Percentiles rank a stretch among this genome's conserved stretches.
Conservation (phyloP, 2,888 invertebrate genomes). For the Erebia ligea region DNA sequence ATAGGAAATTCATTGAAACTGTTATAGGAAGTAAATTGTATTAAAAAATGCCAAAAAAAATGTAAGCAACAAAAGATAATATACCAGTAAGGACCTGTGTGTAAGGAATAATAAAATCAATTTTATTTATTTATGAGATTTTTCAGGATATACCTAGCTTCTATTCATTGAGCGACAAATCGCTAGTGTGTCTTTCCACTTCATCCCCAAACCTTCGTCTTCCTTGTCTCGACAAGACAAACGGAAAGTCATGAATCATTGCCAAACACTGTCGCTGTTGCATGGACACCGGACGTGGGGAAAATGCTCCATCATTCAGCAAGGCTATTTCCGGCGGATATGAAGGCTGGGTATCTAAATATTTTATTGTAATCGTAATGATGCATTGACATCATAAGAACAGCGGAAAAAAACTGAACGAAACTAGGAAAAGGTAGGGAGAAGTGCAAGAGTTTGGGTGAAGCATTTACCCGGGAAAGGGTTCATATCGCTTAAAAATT, state of each 20-base stretch:
- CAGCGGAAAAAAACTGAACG: not conserved
- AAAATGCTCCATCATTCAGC: slow-evolving; percentile 52
- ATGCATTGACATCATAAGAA: not conserved
- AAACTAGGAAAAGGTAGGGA: not conserved
- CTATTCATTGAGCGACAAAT: not conserved
- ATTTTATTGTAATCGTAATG: slow-evolving; percentile 12
- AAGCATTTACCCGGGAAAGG: no score
- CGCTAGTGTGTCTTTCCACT: slow-evolving; percentile 2
- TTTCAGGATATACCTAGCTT: not conserved
- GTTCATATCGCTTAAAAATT: no score
- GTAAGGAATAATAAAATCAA: no score
- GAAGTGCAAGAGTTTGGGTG: no score
- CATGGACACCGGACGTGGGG: slow-evolving; percentile 47
- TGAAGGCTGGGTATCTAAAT: slow-evolving; percentile 47
- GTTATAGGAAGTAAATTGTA: no score
- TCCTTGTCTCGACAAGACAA: slow-evolving; percentile 43
- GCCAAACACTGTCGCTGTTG: slow-evolving; percentile 46
- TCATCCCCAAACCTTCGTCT: slow-evolving; percentile 41
- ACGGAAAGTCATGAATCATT: slow-evolving; percentile 52
- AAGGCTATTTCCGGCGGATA: slow-evolving; percentile 50
- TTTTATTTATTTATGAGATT: no score
- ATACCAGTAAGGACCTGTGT: no score
- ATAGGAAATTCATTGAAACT: no score
- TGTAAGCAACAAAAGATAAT: no score
- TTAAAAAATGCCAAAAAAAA: no score